These are phyloP conservation scores for Arbacia lixula DNA, from an alignment of 53 echinoderm and acorn worm genomes.

Conservation along the genomic window DNA sequence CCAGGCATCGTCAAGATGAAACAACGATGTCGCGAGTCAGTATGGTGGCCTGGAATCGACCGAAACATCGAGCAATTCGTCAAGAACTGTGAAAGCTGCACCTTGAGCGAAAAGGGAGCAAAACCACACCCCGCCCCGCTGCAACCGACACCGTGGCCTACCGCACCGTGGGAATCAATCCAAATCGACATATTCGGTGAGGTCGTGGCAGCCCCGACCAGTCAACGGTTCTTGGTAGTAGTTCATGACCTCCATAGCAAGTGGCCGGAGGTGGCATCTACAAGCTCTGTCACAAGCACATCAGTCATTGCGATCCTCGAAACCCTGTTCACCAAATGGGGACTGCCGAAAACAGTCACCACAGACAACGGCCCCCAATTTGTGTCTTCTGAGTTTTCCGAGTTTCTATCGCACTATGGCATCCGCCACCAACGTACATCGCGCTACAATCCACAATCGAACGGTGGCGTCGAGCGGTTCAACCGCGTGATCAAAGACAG, in stretches of 20 bases:
- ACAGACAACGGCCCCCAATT: conserved; percentile 63
- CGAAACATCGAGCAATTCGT: conserved; percentile 6
- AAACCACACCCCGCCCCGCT: conserved; percentile 48
- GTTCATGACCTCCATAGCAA: conserved; percentile 67
- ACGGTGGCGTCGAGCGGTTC: conserved; percentile 60
- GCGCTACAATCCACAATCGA: conserved; percentile 64
- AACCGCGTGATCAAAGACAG: conserved; percentile 60
- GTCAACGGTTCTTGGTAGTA: conserved; percentile 55
- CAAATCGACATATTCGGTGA: conserved; percentile 68
- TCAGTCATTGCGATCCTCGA: conserved; percentile 59
- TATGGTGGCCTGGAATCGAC: conserved; percentile 80
- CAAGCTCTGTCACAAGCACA: conserved; percentile 57
- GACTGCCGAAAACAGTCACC: conserved; percentile 50
- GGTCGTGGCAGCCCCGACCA: conserved; percentile 50
- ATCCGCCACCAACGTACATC: conserved; percentile 54
- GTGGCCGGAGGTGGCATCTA: conserved; percentile 66
- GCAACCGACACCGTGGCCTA: conserved; percentile 48
- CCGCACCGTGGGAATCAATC: conserved; percentile 52
- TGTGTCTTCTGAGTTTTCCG: conserved; percentile 45
- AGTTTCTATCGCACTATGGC: conserved; percentile 38
- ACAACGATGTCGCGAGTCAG: conserved; percentile 54
- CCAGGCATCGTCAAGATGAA: conserved; percentile 71
- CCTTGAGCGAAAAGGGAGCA: conserved; percentile 51
- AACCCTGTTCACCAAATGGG: conserved; percentile 50
- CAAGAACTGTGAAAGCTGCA: conserved; percentile 48